Evolutionary conservation across 2,797 vertebrate genomes (phyloP).

Genomic region (Urophycis tenuis): DNA sequence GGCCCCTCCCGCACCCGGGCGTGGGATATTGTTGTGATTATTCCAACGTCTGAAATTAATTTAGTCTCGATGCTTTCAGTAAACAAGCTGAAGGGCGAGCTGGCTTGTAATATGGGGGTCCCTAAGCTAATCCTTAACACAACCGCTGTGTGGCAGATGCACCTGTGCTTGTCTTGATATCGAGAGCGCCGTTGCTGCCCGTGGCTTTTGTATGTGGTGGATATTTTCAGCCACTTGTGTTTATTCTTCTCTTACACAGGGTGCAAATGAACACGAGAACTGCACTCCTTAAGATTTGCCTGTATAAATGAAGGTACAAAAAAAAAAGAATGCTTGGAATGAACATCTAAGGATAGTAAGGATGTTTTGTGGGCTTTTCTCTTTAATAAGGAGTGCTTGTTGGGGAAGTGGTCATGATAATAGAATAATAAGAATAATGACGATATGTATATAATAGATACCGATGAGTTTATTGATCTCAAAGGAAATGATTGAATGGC

Average conservation of each 20-base stretch:
- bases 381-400: neutral
- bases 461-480: no score
- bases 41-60: neutral
- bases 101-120: neutral
- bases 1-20: neutral
- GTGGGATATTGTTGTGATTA: neutral
- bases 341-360: neutral
- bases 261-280: conserved; percentile 58
- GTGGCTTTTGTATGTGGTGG: neutral
- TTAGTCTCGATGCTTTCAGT: neutral
- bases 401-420: neutral
- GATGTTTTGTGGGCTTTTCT: neutral
- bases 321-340: neutral
- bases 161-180: neutral
- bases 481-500: neutral
- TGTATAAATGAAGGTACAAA: conserved; percentile 64
- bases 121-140: neutral
- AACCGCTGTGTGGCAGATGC: neutral
- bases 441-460: neutral
- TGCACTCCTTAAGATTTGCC: conserved; percentile 63
- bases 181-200: neutral
- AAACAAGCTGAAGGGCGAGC: neutral
- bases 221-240: conserved; percentile 23
- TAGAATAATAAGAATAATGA: neutral
- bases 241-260: conserved; percentile 59